phyloP scores from a whole-genome alignment of 2,797 vertebrate species.

The Alectoris magna region DNA sequence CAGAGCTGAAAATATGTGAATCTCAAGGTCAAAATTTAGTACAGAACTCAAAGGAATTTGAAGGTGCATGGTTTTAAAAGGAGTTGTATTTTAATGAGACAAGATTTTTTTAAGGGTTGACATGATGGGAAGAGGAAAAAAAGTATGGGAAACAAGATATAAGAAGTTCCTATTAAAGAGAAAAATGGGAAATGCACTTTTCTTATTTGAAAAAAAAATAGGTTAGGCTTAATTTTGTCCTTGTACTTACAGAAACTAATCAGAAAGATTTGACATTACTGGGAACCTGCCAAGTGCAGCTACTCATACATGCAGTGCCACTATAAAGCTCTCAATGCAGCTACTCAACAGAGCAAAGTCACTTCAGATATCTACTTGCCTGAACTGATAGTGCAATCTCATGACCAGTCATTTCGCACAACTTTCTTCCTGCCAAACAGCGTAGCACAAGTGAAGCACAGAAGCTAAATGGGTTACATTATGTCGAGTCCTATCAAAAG shows the following conservation, averaged over 20 bases:
- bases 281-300: constrained; percentile 61
- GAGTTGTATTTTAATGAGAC: background rate
- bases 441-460: background rate
- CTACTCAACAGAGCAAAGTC: constrained; percentile 42
- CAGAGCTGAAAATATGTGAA: background rate
- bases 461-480: constrained; percentile 40
- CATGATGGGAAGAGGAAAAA: background rate
- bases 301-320: constrained; percentile 12
- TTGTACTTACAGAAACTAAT: constrained; percentile 76
- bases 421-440: background rate
- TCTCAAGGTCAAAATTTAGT: background rate
- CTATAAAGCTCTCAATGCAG: constrained; percentile 39
- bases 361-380: background rate
- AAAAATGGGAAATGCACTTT: constrained; percentile 39
- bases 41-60: background rate
- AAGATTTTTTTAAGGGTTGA: background rate
- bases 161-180: constrained; percentile 14
- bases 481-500: constrained; percentile 16
- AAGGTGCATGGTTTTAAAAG: background rate
- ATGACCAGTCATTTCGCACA: background rate
- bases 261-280: constrained; percentile 65
- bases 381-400: background rate
- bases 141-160: background rate
- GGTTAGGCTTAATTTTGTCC: constrained; percentile 67
- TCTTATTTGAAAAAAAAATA: constrained; percentile 64